Conservation (phyloP, 2,113 vertebrate species). For the Aptenodytes forsteri region DNA sequence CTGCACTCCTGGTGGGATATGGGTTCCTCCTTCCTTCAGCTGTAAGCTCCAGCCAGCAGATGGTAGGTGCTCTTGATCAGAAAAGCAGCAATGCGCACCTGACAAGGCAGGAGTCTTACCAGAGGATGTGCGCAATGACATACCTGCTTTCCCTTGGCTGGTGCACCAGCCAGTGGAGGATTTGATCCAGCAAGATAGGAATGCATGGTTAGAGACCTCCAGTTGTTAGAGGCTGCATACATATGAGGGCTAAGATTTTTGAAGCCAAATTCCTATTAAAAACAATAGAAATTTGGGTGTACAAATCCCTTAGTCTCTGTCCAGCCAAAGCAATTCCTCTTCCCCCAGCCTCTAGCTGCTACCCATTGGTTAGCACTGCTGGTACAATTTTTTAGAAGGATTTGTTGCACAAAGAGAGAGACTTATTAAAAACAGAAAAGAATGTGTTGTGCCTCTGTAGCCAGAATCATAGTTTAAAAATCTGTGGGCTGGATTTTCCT, state of each 20-base stretch:
- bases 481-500: background rate
- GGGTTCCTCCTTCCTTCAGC: background rate
- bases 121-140: background rate
- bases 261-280: slow-evolving; percentile 50
- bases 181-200: background rate
- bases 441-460: slow-evolving; percentile 39
- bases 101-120: background rate
- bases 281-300: slow-evolving; percentile 59
- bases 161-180: background rate
- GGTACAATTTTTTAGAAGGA: slow-evolving; percentile 43
- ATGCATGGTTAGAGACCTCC: slow-evolving; percentile 10
- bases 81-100: background rate
- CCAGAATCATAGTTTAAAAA: slow-evolving; percentile 43
- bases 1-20: background rate
- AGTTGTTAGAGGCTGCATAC: slow-evolving; percentile 3
- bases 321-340: slow-evolving; percentile 54
- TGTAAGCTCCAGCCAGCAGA: background rate
- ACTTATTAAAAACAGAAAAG: slow-evolving; percentile 68
- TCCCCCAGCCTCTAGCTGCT: background rate
- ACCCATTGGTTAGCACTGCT: slow-evolving; percentile 50
- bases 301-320: slow-evolving; percentile 46
- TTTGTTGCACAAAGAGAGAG: slow-evolving; percentile 58
- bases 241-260: background rate
- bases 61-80: background rate
- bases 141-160: background rate